phyloP scores from a whole-genome alignment of 2,113 vertebrate species.

The Rousettus leschenaultii region DNA sequence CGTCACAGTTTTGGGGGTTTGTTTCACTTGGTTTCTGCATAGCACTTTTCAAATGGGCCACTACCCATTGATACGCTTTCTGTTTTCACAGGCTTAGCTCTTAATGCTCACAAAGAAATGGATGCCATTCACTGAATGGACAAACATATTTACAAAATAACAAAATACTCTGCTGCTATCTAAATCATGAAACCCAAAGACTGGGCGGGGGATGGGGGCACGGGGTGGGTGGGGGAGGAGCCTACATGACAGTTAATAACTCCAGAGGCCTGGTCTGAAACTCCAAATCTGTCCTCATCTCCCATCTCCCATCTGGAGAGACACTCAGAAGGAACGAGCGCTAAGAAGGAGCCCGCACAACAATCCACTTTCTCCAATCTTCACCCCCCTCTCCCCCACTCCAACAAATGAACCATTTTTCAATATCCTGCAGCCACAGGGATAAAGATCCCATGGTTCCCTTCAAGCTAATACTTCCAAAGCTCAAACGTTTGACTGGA shows the following conservation, averaged over 20 bases:
- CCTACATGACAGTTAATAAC: constrained; percentile 46
- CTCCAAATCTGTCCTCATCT: neutral
- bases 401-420: neutral
- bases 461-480: constrained; percentile 11
- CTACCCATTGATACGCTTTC: neutral
- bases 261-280: neutral
- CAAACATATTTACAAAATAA: neutral
- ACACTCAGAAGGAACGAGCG: neutral
- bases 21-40: neutral
- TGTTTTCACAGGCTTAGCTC: neutral
- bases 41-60: neutral
- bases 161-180: neutral
- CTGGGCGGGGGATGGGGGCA: neutral
- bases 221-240: neutral
- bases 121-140: neutral
- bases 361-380: neutral
- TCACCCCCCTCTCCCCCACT: accelerated
- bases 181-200: constrained; percentile 61
- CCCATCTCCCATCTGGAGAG: neutral
- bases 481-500: neutral
- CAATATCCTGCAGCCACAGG: constrained; percentile 47
- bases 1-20: neutral
- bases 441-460: constrained; percentile 60
- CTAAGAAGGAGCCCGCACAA: neutral
- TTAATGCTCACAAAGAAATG: neutral